These are phyloP conservation scores for Nerophis lumbriciformis DNA, from an alignment of 2,113 vertebrate genomes.

Conservation along the genomic window DNA sequence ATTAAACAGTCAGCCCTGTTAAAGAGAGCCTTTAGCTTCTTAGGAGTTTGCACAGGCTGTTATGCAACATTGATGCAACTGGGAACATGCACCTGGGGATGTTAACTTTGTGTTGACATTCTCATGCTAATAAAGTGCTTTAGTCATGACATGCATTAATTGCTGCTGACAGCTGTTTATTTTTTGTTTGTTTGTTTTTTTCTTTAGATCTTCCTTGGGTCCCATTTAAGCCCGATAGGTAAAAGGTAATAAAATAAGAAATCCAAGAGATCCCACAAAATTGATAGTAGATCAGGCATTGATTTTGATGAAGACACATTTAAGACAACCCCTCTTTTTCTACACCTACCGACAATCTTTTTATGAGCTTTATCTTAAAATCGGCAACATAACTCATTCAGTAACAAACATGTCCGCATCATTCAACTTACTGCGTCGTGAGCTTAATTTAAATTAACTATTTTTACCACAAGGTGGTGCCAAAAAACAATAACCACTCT, in stretches of 20 bases:
- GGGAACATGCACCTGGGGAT: constrained; percentile 16
- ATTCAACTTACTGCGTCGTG: too few relatives aligned
- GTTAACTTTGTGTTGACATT: constrained; percentile 9
- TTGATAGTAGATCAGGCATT: too few relatives aligned
- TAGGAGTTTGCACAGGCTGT: constrained; percentile 9
- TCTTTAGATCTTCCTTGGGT: constrained; percentile 6
- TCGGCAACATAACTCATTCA: too few relatives aligned
- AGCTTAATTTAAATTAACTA: too few relatives aligned
- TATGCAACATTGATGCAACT: background rate
- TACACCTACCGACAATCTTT: too few relatives aligned
- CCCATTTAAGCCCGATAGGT: background rate
- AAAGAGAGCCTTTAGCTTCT: background rate
- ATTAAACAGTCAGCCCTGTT: background rate
- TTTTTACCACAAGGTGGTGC: too few relatives aligned
- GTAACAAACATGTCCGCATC: too few relatives aligned
- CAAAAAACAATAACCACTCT: too few relatives aligned
- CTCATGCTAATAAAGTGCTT: constrained; percentile 13
- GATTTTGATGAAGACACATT: too few relatives aligned
- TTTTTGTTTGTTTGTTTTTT: constrained; percentile 34
- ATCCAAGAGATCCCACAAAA: too few relatives aligned
- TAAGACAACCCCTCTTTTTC: too few relatives aligned
- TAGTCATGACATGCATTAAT: constrained; percentile 20
- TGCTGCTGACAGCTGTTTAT: constrained; percentile 12
- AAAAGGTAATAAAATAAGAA: background rate
- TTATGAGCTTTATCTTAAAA: too few relatives aligned